Evolutionary conservation across 2,797 vertebrate species (phyloP), one percentile per base, ranked within the genome.

Genomic region (Sternotherus odoratus): DNA sequence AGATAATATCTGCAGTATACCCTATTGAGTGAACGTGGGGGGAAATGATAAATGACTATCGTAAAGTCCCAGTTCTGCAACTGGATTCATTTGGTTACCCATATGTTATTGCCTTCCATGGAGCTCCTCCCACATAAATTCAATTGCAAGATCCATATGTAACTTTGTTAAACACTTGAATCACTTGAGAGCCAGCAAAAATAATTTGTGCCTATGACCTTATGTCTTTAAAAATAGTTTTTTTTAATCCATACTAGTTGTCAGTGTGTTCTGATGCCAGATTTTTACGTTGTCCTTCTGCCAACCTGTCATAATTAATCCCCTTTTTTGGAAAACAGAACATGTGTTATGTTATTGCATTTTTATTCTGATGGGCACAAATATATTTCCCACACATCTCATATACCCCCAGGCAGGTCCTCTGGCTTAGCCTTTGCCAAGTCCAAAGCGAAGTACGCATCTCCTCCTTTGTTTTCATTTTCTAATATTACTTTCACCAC

Each of bases 401-500:
- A 88, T 49, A 33, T 87, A 82, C 17, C 1, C 1, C 1, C 0
- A 0, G 26, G 26, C 60, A 82, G 39, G 46, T 63, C 60, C 43
- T 28, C 57, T 78, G 36, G 39, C 46, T 93, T 39, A 86, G 66
- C 51, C 66, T 85, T 50, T 26, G 53, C 56, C 39, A 91, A 88
- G 56, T 15, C 0, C 0, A 88, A 77, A 54, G 33, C 28, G 85
- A 72, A 85, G 26, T 1, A 74, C 15, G 72, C 21, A 49, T 21
- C 36, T 77, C 24, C 43, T 90, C 19, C 60, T 94, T 90, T 83
- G 77, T 94, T 95, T 96, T 96, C 88, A 93, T 96, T 97, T 97
- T 95, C 95, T 95, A 94, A 92, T 93, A 96, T 94, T 97, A 86
- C 86, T 97, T 97, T 96, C 91, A 95, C 93, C 93, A 94, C 85